Base-by-base conservation (phyloP, 1,140 invertebrate species). In the Trypoxylus dichotomus region DNA sequence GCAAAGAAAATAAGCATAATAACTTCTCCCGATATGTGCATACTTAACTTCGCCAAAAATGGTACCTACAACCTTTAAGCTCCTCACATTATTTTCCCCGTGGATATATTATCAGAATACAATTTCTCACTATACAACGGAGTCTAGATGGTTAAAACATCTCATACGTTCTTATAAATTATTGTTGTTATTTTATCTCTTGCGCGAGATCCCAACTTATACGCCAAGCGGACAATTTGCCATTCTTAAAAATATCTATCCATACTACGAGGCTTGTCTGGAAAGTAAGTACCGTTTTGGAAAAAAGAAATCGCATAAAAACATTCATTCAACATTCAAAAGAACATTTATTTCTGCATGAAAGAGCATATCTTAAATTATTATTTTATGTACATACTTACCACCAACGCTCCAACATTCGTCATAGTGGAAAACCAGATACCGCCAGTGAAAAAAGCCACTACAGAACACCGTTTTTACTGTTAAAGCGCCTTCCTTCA, bases 41-140 rank as follows among this genome's bases (percentile, higher is more conserved):
- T 74, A 79, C 78, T 79, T 76, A 79, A 73, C 25, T 76, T 79
- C 74, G 75, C 78, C 78, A 76, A 79, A 78, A 79, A 79, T 79
- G 78, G 78, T 74, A 74, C 68, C 75, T 79, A 71, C 43, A 76
- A 74, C 72, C 72, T 74, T 21, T 68, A 43, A 37, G 72, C 72
- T 32, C 21, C 27, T 27, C 72, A 42, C 72, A 74, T 43, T 37
- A 74, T 74, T 74, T 74, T 74, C 72, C 72, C 13, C 29, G 41
- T 41, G 72, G 72, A 74, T 74, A 74, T 74, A 43, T 74, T 74
- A 74, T 74, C 29, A 29, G 72, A 74, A 74, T 74, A 74, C 72
- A 74, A 74, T 74, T 74, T 74, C 72, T 74, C 29, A 74, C 72
- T 43, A 43, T 43, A 74, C 72, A 74, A 74, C 72, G 24, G 5